Evolutionary conservation across 1,140 invertebrate species (phyloP).

Genomic region (Nasonia vitripennis): DNA sequence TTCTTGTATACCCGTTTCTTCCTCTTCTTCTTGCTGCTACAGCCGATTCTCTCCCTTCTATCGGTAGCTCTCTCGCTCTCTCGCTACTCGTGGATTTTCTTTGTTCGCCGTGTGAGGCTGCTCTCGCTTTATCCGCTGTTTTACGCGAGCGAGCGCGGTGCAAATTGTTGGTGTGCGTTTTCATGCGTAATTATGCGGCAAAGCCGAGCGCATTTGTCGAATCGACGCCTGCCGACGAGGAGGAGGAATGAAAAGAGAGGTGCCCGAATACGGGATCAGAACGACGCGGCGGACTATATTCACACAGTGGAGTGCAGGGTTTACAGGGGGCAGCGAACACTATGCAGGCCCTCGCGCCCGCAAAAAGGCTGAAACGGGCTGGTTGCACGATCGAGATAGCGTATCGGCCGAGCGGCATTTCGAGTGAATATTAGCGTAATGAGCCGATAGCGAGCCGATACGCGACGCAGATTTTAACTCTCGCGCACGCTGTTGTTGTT

Average conservation of each 20-base stretch:
- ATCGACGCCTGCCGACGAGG: not conserved
- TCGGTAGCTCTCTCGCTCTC: constrained; percentile 34
- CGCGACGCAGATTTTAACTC: constrained; percentile 43
- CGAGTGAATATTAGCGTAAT: constrained; percentile 67
- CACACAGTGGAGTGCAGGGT: too few relatives aligned
- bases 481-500: not conserved
- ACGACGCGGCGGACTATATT: not conserved
- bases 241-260: not conserved
- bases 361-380: not conserved
- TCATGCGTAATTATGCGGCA: not conserved
- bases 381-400: constrained; percentile 61
- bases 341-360: not conserved
- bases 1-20: not conserved
- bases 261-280: not conserved
- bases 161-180: not conserved
- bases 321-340: constrained; percentile 51
- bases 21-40: not conserved
- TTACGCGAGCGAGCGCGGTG: not conserved
- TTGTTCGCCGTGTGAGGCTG: constrained; percentile 47
- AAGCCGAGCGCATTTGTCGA: not conserved
- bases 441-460: constrained; percentile 61
- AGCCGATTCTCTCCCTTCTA: constrained; percentile 8
- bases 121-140: not conserved
- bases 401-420: constrained; percentile 58
- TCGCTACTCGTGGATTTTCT: constrained; percentile 31